These are phyloP conservation scores for Polylopha cassiicola DNA, from an alignment of 2,888 invertebrate species.

Conservation along the genomic window DNA sequence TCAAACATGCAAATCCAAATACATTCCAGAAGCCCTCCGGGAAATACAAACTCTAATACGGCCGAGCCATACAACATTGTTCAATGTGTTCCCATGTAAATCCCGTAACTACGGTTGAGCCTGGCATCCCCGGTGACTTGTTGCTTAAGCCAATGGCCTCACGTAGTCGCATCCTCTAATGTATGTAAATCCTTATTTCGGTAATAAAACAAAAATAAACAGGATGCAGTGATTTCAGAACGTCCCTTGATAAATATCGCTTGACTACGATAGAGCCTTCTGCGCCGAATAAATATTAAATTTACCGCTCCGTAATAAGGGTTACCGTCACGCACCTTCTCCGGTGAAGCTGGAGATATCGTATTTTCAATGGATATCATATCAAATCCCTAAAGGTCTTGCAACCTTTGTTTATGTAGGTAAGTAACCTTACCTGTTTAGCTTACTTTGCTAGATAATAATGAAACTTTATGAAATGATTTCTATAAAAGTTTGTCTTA, in stretches of 20 bases:
- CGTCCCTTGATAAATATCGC: slow-evolving; percentile 13
- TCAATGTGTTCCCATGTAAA: slow-evolving; percentile 61
- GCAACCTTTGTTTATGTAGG: too few relatives aligned
- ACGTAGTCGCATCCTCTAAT: slow-evolving; percentile 8
- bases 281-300: slow-evolving; percentile 18
- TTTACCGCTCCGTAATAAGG: slow-evolving; percentile 6
- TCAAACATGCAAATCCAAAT: slow-evolving; percentile 46
- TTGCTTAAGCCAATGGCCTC: slow-evolving; percentile 34
- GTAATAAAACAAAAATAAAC: slow-evolving; percentile 17
- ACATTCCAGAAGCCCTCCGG: slow-evolving; percentile 53
- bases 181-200: slow-evolving; percentile 4
- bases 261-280: slow-evolving; percentile 14
- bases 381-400: too few relatives aligned
- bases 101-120: slow-evolving; percentile 58
- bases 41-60: slow-evolving; percentile 65
- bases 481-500: too few relatives aligned
- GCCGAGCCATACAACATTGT: slow-evolving; percentile 59
- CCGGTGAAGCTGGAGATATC: slow-evolving; percentile 5
- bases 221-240: slow-evolving; percentile 8
- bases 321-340: slow-evolving; percentile 3
- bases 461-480: too few relatives aligned
- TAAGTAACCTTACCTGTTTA: too few relatives aligned
- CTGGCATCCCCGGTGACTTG: slow-evolving; percentile 44
- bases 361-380: slow-evolving; percentile 1
- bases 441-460: too few relatives aligned